Evolutionary conservation across 2,797 vertebrate genomes (phyloP).

Genomic region (Anomalospiza imberbis): DNA sequence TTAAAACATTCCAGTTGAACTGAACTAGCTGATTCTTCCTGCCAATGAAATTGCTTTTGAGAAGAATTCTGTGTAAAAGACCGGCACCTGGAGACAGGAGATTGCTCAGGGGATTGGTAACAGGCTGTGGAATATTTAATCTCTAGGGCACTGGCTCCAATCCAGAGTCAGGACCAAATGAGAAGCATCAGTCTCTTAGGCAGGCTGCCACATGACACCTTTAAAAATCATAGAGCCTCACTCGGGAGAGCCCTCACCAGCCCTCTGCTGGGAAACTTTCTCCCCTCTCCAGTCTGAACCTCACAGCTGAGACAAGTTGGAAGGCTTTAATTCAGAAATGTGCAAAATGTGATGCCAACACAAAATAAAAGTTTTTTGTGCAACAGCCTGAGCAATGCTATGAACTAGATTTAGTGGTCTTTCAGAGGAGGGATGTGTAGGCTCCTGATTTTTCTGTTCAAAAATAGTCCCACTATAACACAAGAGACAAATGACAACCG

Average conservation of each 20-base stretch:
- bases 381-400: background rate
- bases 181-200: constrained; percentile 28
- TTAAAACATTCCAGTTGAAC: constrained; percentile 50
- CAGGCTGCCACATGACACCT: constrained; percentile 19
- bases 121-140: constrained; percentile 45
- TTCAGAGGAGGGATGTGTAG: background rate
- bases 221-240: background rate
- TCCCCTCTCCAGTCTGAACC: background rate
- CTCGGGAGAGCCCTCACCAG: background rate
- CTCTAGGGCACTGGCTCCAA: constrained; percentile 36
- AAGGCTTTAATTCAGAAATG: background rate
- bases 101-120: constrained; percentile 29
- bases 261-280: background rate
- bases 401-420: background rate
- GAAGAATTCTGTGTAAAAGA: constrained; percentile 9
- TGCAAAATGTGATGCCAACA: background rate
- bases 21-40: background rate
- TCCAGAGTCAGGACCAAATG: constrained; percentile 30
- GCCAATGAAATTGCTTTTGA: constrained; percentile 35
- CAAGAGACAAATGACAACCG: background rate
- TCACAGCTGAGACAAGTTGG: background rate
- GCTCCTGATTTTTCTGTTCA: background rate
- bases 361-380: background rate
- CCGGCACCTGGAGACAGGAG: constrained; percentile 44
- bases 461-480: background rate